Percentiles rank a stretch among this genome's conserved stretches.
phyloP scores from a whole-genome alignment of 2,113 vertebrate species.

The Scalopus aquaticus region DNA sequence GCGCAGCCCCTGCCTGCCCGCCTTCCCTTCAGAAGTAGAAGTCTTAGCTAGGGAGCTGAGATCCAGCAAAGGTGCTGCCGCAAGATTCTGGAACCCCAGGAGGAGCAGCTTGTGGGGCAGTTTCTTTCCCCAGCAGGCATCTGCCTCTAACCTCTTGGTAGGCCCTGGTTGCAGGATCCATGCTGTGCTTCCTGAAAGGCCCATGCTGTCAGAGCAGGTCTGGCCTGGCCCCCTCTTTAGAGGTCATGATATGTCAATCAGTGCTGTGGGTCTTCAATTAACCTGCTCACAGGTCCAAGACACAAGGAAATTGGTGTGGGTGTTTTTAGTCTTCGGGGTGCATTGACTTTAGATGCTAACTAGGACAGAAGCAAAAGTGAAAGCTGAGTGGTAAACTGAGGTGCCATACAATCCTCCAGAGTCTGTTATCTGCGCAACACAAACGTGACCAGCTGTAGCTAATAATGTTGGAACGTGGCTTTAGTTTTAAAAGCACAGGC shows the following conservation, averaged over 20 bases:
- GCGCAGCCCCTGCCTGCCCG: background rate
- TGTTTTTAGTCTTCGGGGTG: accelerated
- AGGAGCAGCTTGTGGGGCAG: background rate
- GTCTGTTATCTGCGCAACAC: background rate
- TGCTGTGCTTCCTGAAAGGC: background rate
- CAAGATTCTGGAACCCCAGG: background rate
- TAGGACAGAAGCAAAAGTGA: background rate
- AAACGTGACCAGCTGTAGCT: accelerated
- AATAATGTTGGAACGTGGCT: accelerated
- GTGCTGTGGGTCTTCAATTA: background rate
- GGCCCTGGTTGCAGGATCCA: no score
- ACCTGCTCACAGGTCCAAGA: background rate
- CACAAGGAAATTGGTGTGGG: background rate
- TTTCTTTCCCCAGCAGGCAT: no score
- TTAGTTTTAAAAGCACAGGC: background rate
- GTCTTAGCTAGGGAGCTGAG: accelerated
- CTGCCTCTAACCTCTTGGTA: no score
- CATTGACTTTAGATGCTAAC: background rate
- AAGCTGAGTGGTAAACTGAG: background rate
- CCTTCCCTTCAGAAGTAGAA: background rate
- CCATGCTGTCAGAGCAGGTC: accelerated
- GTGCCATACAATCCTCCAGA: background rate
- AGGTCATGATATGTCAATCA: background rate
- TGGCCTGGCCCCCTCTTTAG: background rate
- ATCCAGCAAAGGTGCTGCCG: background rate